These are phyloP conservation scores for Tenebrosternarchus preto DNA, from an alignment of 2,113 vertebrate species.

Conservation along the genomic window DNA sequence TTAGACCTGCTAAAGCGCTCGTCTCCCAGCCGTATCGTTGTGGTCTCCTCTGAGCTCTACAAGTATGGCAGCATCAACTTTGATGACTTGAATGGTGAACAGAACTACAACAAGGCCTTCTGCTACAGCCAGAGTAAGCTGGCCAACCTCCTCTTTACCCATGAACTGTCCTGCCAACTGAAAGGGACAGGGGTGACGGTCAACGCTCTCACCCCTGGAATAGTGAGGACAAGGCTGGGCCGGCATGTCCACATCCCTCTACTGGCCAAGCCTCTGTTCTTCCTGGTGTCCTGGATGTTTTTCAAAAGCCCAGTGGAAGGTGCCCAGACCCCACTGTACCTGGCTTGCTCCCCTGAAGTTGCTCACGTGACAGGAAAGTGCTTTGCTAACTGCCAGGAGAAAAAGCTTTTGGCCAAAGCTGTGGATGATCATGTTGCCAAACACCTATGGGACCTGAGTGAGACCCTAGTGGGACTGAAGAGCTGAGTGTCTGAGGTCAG, in stretches of 20 bases:
- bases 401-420: conserved; percentile 85
- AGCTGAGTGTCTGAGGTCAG: conserved; percentile 60
- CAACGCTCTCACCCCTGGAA: conserved; percentile 88
- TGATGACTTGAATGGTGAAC: conserved; percentile 90
- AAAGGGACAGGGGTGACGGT: conserved; percentile 84
- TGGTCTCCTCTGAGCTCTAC: conserved; percentile 95
- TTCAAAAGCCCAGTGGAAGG: conserved; percentile 91
- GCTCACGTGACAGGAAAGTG: conserved; percentile 87
- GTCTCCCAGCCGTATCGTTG: conserved; percentile 86
- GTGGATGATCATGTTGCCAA: conserved; percentile 82
- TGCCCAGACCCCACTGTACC: conserved; percentile 84
- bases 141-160: conserved; percentile 90
- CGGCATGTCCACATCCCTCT: conserved; percentile 86
- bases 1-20: conserved; percentile 88
- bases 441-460: conserved; percentile 91
- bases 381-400: conserved; percentile 89
- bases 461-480: conserved; percentile 86
- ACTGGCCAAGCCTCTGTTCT: conserved; percentile 84
- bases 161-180: conserved; percentile 80
- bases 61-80: conserved; percentile 94
- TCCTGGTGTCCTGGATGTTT: conserved; percentile 84
- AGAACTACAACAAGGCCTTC: conserved; percentile 85
- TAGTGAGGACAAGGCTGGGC: conserved; percentile 89
- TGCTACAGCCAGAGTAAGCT: conserved; percentile 93
- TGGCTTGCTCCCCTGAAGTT: conserved; percentile 87